Evolutionary conservation across 2,888 invertebrate genomes (phyloP).

Genomic region (Cataglyphis albicans): DNA sequence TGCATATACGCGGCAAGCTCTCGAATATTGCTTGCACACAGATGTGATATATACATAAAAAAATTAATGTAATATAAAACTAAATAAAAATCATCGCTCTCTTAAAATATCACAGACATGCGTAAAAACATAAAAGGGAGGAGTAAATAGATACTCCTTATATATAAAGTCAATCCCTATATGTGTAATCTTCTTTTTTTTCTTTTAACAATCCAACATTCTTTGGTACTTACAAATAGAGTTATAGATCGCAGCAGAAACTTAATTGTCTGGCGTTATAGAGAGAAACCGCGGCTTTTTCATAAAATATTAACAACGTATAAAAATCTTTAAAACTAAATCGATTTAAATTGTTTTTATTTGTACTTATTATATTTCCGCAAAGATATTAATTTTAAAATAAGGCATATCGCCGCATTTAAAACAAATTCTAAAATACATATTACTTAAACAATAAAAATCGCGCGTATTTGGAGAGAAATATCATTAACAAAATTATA

Average conservation of each 20-base stretch:
- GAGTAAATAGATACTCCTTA: constrained; percentile 35
- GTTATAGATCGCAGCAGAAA: constrained; percentile 29
- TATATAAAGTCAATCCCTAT: constrained; percentile 30
- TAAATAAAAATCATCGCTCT: constrained; percentile 49
- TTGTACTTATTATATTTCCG: constrained; percentile 1
- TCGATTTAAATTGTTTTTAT: background rate
- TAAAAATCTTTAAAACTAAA: constrained; percentile 31
- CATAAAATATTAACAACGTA: background rate
- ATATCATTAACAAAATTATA: background rate
- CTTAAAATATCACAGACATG: constrained; percentile 68
- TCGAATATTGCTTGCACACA: constrained; percentile 22
- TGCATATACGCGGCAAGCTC: constrained; percentile 6
- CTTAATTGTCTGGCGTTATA: constrained; percentile 11
- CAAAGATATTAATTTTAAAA: constrained; percentile 10
- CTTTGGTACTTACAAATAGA: constrained; percentile 54
- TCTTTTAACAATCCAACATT: constrained; percentile 44
- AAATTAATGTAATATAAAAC: constrained; percentile 48
- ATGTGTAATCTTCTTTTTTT: background rate
- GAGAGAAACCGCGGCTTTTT: background rate
- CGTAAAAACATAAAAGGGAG: constrained; percentile 47
- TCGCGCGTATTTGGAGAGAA: background rate
- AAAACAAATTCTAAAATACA: background rate
- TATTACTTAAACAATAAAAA: constrained; percentile 7
- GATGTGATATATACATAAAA: constrained; percentile 18
- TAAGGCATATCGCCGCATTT: background rate